A percentile compares a stretch with the other conserved stretches of the same genome.
These are phyloP conservation scores for Oxyruncus cristatus DNA, from an alignment of 2,113 vertebrate species.

Conservation along the genomic window DNA sequence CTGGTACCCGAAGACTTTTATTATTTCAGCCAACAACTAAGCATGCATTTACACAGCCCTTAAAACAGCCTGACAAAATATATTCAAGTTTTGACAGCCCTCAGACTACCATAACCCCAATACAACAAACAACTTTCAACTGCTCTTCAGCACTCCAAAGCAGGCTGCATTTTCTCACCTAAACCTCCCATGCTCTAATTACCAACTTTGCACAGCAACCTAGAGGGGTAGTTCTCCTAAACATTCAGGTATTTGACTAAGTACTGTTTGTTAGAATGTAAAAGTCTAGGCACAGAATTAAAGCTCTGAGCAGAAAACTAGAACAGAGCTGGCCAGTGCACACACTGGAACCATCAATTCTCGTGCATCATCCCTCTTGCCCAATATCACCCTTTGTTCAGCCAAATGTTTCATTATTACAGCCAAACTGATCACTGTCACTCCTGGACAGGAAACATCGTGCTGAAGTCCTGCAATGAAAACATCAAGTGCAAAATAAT, in stretches of 20 bases:
- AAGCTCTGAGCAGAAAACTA: neutral
- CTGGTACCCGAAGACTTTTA: neutral
- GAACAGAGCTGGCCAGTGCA: neutral
- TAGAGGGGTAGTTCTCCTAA: neutral
- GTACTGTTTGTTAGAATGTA: neutral
- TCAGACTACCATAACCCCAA: neutral
- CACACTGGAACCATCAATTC: neutral
- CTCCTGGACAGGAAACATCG: slow-evolving; percentile 37
- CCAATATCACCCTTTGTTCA: slow-evolving; percentile 30
- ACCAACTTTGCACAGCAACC: neutral
- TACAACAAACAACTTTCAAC: neutral
- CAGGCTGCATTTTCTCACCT: neutral
- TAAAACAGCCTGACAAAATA: neutral
- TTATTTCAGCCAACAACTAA: neutral
- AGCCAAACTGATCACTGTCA: slow-evolving; percentile 21
- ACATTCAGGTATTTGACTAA: neutral
- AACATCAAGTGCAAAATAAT: slow-evolving; percentile 23
- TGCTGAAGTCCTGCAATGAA: neutral
- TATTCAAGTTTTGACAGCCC: neutral
- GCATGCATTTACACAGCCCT: neutral
- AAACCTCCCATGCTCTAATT: neutral
- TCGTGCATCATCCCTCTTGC: neutral
- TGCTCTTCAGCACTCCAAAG: neutral
- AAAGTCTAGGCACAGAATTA: neutral
- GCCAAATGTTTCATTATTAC: neutral